Base-by-base conservation (phyloP, 2,797 vertebrate genomes). In the Fistularia commersonii region DNA sequence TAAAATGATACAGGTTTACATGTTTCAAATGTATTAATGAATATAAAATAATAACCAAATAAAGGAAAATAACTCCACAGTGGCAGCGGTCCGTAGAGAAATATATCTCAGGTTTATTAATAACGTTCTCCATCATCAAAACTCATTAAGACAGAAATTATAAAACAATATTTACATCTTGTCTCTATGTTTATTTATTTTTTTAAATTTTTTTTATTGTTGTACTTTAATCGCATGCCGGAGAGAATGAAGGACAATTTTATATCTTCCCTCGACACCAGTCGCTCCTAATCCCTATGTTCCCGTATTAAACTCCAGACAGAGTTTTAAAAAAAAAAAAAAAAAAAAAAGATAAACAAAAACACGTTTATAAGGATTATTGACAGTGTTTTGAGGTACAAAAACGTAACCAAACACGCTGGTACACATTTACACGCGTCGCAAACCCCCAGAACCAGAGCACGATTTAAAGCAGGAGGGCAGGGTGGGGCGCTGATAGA, bases 101-200 rank as follows among this genome's bases (percentile, higher is more conserved):
- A 87, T 76, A 82, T 67, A 82, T 82, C 80, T 80, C 72, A 62
- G 32, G 64, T 89, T 89, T 89, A 87, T 88, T 88, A 74, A 78
- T 64, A 79, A 84, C 66, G 60, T 76, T 76, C 72, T 73, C 80
- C 71, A 79, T 83, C 72, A 70, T 81, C 72, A 85, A 84, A 87
- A 86, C 69, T 72, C 60, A 76, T 83, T 74, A 72, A 76, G 75
- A 84, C 76, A 78, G 72, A 81, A 83, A 83, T 87, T 82, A 85
- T 72, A 87, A 89, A 87, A 88, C 80, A 81, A 59, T 84, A 87
- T 87, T 66, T 87, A 86, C 79, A 87, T 37, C 55, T 64, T 57
- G 56, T 69, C 68, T 70, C 55, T 52, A 48, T 53, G 51, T 49
- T 49, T 48, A 38, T 47, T 46, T 54, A 73, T 62, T 60, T 79